Conservation (phyloP, 2,797 vertebrate genomes). For the Pangasius mekongensis region DNA sequence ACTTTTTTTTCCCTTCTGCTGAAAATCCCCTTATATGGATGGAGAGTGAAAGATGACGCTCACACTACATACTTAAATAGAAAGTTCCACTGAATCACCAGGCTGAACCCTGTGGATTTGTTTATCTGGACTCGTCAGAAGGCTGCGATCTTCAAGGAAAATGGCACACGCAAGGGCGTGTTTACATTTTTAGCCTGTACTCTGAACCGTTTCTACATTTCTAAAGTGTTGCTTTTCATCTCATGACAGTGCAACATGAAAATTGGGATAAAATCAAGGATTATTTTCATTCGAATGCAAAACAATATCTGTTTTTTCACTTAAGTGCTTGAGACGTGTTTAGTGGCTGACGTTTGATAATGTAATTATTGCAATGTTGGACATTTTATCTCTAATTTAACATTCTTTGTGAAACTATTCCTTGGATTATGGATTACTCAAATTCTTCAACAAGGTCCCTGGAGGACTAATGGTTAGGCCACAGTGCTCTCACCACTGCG, state of each 20-base stretch:
- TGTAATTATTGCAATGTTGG: neutral
- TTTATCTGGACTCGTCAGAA: neutral
- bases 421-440: neutral
- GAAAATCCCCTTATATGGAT: conserved; percentile 50
- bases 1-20: conserved; percentile 10
- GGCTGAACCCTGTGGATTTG: neutral
- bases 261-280: neutral
- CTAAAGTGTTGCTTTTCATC: neutral
- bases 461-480: no score
- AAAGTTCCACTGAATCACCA: conserved; percentile 31
- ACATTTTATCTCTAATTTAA: neutral
- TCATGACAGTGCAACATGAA: neutral
- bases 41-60: conserved; percentile 23
- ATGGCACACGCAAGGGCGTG: neutral
- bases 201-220: neutral
- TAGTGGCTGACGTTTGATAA: neutral
- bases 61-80: conserved; percentile 33
- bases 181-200: neutral
- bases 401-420: neutral
- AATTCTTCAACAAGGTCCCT: neutral
- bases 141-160: neutral
- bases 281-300: neutral
- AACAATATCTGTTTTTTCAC: no score
- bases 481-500: no score
- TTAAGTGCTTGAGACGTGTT: neutral